These are phyloP conservation scores for Xyliphius kryptos DNA, from an alignment of 2,113 vertebrate species.

Conservation along the genomic window DNA sequence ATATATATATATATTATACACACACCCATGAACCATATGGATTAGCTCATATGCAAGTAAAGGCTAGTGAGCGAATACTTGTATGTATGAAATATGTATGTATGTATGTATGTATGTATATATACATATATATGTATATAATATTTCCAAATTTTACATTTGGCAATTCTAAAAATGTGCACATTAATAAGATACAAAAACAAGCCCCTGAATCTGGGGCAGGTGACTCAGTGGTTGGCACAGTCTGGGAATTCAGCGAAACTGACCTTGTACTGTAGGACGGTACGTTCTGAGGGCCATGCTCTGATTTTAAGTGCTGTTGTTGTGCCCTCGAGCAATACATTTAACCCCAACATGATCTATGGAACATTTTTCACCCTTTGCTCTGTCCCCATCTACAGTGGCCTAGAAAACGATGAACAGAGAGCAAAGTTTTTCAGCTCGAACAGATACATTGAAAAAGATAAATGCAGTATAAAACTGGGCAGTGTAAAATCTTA, in stretches of 20 bases:
- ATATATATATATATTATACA: too few relatives aligned
- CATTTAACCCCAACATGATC: conserved; percentile 6
- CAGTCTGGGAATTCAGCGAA: conserved; percentile 1
- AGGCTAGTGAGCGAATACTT: too few relatives aligned
- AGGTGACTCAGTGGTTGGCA: neutral
- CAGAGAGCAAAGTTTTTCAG: neutral
- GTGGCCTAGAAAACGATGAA: neutral
- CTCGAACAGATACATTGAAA: neutral
- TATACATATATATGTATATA: too few relatives aligned
- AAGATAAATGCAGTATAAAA: too few relatives aligned
- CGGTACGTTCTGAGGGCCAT: neutral
- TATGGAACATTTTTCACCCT: neutral
- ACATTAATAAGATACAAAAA: too few relatives aligned
- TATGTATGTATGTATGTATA: too few relatives aligned
- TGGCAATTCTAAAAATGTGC: too few relatives aligned
- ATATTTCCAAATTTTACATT: too few relatives aligned
- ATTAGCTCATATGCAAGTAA: too few relatives aligned
- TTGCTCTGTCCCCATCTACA: neutral
- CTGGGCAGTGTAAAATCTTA: too few relatives aligned
- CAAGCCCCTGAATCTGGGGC: neutral
- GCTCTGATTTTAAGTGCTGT: neutral
- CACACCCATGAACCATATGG: too few relatives aligned
- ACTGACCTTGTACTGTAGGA: conserved; percentile 7
- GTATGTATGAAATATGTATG: too few relatives aligned
- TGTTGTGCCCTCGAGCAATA: conserved; percentile 1